Conservation (phyloP, 1,140 invertebrate genomes). For the Drosophila biarmipes region DNA sequence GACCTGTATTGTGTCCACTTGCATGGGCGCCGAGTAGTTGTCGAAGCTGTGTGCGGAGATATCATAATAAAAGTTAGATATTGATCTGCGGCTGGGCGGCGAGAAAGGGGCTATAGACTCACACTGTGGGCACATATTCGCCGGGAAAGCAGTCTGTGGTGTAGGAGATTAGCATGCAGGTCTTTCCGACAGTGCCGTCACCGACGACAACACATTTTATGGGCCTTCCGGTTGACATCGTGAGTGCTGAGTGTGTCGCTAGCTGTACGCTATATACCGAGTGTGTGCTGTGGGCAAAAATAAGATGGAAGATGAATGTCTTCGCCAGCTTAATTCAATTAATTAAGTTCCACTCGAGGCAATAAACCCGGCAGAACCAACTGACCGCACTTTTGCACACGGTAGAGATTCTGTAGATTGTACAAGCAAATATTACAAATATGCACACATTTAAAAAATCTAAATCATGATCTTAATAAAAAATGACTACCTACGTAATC, state of each 20-base stretch:
- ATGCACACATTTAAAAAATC: neutral
- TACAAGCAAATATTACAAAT: neutral
- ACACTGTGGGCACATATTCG: constrained; percentile 98
- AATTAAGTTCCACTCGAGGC: constrained; percentile 77
- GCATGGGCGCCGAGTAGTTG: constrained; percentile 99
- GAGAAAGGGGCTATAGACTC: constrained; percentile 85
- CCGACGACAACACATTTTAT: constrained; percentile 94
- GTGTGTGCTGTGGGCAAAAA: constrained; percentile 36
- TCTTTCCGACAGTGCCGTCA: constrained; percentile 98
- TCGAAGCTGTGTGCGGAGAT: constrained; percentile 90
- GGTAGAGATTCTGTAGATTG: neutral
- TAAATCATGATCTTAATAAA: too few relatives aligned
- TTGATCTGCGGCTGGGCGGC: neutral
- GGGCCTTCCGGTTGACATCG: constrained; percentile 93
- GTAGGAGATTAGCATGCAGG: constrained; percentile 99
- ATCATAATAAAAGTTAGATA: constrained; percentile 13
- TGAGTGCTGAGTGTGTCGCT: constrained; percentile 52
- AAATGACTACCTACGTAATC: too few relatives aligned
- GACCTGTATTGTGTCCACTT: constrained; percentile 98
- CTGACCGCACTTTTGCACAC: constrained; percentile 35
- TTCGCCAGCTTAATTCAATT: constrained; percentile 79
- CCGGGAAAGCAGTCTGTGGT: constrained; percentile 99
- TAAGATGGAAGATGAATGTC: constrained; percentile 46
- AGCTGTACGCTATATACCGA: constrained; percentile 12
- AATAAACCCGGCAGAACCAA: constrained; percentile 59